These are phyloP conservation scores for Furcifer pardalis DNA, from an alignment of 2,797 vertebrate genomes.

Conservation along the genomic window DNA sequence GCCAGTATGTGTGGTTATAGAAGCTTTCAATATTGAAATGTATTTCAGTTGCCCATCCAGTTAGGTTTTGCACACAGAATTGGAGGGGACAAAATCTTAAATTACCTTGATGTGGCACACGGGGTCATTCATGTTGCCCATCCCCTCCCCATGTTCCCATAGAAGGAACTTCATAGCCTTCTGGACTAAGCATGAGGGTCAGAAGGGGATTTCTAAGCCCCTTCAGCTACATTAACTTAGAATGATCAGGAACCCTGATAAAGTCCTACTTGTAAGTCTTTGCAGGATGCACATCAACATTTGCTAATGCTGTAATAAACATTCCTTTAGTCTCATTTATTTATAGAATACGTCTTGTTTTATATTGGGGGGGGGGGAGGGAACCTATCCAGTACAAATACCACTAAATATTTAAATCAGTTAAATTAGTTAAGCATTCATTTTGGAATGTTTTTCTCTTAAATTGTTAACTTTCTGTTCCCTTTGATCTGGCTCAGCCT, in stretches of 20 bases:
- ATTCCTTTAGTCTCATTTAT: slow-evolving; percentile 72
- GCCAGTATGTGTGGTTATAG: not conserved
- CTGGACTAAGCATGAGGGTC: not conserved
- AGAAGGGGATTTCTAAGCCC: no score
- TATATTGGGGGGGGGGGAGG: slow-evolving; percentile 56
- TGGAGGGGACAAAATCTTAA: not conserved
- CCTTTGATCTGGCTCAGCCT: slow-evolving; percentile 77
- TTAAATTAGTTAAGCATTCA: slow-evolving; percentile 81
- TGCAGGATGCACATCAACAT: slow-evolving; percentile 67
- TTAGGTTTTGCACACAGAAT: not conserved
- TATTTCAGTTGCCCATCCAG: not conserved
- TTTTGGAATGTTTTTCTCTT: slow-evolving; percentile 79
- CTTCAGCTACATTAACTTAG: not conserved
- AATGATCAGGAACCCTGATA: not conserved
- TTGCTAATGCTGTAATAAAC: slow-evolving; percentile 72
- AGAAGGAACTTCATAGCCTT: not conserved
- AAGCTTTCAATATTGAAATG: not conserved
- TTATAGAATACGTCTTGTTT: slow-evolving; percentile 75
- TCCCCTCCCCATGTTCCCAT: not conserved
- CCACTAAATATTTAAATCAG: slow-evolving; percentile 81
- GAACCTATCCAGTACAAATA: slow-evolving; percentile 72
- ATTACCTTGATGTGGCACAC: not conserved
- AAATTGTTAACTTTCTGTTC: slow-evolving; percentile 80
- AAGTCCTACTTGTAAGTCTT: slow-evolving; percentile 44
- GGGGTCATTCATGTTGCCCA: not conserved